Conservation (phyloP, 2,888 invertebrate genomes). For the Protodeltote pygarga region DNA sequence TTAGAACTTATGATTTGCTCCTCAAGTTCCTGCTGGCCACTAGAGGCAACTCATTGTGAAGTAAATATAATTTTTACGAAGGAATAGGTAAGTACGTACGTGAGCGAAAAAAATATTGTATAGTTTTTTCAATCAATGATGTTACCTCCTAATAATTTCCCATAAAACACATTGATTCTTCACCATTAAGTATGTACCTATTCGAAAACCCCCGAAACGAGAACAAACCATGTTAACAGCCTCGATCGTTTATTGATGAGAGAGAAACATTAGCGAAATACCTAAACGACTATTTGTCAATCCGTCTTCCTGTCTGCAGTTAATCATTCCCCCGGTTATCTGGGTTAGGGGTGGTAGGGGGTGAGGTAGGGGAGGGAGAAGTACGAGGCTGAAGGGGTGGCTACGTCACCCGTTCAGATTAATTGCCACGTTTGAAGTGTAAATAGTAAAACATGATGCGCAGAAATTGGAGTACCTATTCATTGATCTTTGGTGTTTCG, state of each 20-base stretch:
- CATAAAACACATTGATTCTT: background rate
- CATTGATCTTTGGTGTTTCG: constrained; percentile 34
- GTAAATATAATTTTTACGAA: no score
- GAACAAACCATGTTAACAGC: constrained; percentile 41
- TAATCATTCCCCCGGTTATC: constrained; percentile 83
- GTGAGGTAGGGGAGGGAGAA: constrained; percentile 47
- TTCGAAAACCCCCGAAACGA: constrained; percentile 38
- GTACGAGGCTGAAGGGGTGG: constrained; percentile 46
- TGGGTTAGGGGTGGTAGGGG: constrained; percentile 53
- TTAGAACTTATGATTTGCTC: no score
- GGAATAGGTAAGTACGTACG: no score
- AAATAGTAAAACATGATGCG: constrained; percentile 70
- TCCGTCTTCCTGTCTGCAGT: constrained; percentile 85
- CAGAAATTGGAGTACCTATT: constrained; percentile 65
- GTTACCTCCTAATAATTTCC: no score
- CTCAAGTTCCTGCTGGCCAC: no score
- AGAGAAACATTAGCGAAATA: constrained; percentile 82
- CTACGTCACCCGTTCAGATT: constrained; percentile 81
- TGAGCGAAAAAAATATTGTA: no score
- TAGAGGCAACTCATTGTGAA: no score
- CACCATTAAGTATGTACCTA: constrained; percentile 1
- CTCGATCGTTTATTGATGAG: constrained; percentile 82
- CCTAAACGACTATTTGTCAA: constrained; percentile 86
- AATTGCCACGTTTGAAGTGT: constrained; percentile 81
- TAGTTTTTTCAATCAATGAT: no score